phyloP scores from a whole-genome alignment of 2,797 vertebrate genomes.

The Amphiprion clarkii region DNA sequence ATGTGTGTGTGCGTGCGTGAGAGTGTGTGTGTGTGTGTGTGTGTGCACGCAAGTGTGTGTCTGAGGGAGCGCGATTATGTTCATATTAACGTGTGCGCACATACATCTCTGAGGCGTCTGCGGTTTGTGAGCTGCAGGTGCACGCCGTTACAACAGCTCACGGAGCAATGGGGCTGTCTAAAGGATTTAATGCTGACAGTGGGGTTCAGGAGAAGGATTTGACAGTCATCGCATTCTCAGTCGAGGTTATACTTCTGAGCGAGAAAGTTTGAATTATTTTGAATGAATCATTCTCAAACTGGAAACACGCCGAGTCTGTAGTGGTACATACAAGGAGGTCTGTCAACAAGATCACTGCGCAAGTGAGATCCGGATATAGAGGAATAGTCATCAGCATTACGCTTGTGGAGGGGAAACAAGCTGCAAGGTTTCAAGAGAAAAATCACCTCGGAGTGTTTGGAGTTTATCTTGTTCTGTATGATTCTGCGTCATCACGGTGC shows the following conservation, averaged over 20 bases:
- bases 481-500: background rate
- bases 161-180: slow-evolving; percentile 37
- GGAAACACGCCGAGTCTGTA: background rate
- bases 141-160: slow-evolving; percentile 28
- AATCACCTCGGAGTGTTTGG: background rate
- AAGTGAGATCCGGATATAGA: background rate
- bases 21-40: slow-evolving; percentile 23
- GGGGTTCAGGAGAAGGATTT: slow-evolving; percentile 51
- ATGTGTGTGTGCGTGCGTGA: slow-evolving; percentile 39
- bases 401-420: background rate
- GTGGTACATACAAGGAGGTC: background rate
- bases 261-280: slow-evolving; percentile 31
- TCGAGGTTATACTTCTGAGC: slow-evolving; percentile 29
- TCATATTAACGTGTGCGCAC: slow-evolving; percentile 19
- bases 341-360: background rate
- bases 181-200: slow-evolving; percentile 64
- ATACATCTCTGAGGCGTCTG: slow-evolving; percentile 39
- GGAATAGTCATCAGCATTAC: slow-evolving; percentile 11
- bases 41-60: slow-evolving; percentile 36
- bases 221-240: slow-evolving; percentile 53
- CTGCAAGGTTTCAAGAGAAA: background rate
- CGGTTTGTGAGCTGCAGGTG: slow-evolving; percentile 42
- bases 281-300: slow-evolving; percentile 25
- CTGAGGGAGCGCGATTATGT: slow-evolving; percentile 66
- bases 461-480: background rate